Evolutionary conservation across 1,140 invertebrate species (phyloP), one percentile per base, ranked within the genome.

Genomic region (Panulirus ornatus): DNA sequence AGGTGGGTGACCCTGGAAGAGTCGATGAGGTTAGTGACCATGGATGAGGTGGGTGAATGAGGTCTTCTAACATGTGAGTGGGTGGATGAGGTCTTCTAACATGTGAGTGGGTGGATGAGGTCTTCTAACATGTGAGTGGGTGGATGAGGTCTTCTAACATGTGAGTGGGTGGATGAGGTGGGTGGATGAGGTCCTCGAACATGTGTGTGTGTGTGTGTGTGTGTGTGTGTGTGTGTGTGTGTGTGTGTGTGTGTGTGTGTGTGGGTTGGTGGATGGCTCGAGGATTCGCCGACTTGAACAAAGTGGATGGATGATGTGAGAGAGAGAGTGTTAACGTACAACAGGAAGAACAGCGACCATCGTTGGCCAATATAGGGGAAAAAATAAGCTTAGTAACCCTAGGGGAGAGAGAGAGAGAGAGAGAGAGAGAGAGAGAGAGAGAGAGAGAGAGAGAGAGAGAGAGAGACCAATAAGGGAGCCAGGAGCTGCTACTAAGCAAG

Each of bases 361-460:
- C n/a, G n/a, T n/a, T n/a, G n/a, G n/a, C n/a, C n/a, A n/a, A n/a
- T n/a, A n/a, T n/a, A n/a, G n/a, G n/a, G n/a, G n/a, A n/a, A n/a
- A n/a, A n/a, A n/a, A n/a, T n/a, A n/a, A n/a, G n/a, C n/a, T n/a
- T n/a, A n/a, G n/a, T n/a, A n/a, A n/a, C n/a, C n/a, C n/a, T n/a
- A n/a, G 22, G 51, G 51, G 16, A 9, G 16, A 22, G 51, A 54
- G 51, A 22, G 16, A 54, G 16, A 22, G 16, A 54, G 16, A 54
- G 16, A 54, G 16, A 54, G 51, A 54, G 51, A 54, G 51, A 54
- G 51, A 54, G 51, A 54, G 51, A 54, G 51, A 54, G 51, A 54
- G 51, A 54, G 51, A 54, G 51, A 54, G 51, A 54, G 51, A 54
- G 51, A 54, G 51, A 54, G 51, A 54, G 51, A 54, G 51, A 54